A percentile compares a stretch with the other conserved stretches of the same genome.
Conservation (phyloP, 2,113 vertebrate species). For the Megaceryle torquata region DNA sequence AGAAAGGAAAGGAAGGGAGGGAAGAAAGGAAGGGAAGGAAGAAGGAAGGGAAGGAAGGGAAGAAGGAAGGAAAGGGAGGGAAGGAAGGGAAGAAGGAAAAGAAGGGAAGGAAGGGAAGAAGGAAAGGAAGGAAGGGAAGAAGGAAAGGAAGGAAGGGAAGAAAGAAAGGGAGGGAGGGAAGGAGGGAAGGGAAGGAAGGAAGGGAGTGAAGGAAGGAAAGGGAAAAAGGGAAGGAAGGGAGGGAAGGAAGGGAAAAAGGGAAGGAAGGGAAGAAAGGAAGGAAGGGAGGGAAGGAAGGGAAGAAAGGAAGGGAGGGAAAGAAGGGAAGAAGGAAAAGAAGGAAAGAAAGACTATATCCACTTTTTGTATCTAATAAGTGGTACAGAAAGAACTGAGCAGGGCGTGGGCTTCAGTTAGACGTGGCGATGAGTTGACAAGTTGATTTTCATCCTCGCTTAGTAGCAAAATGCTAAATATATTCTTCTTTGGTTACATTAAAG, state of each 20-base stretch:
- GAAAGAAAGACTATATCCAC: background rate
- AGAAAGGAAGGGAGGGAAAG: background rate
- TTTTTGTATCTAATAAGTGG: background rate
- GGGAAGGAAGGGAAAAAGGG: no score
- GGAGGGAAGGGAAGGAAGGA: background rate
- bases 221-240: background rate
- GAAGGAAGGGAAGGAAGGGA: no score
- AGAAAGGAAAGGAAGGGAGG: background rate
- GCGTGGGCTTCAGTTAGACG: conserved; percentile 2
- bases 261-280: no score
- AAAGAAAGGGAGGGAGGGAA: no score
- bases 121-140: background rate
- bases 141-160: background rate
- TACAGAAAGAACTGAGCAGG: background rate
- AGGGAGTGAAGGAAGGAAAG: background rate
- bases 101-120: background rate
- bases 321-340: no score
- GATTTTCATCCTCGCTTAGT: conserved; percentile 67
- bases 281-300: no score
- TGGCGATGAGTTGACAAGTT: background rate
- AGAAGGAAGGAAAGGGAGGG: no score
- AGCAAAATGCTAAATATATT: conserved; percentile 62
- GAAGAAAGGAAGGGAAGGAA: no score
- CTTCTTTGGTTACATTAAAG: conserved; percentile 56
- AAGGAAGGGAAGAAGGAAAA: background rate